phyloP scores from a whole-genome alignment of 2,888 invertebrate species.

The Globia sparganii region DNA sequence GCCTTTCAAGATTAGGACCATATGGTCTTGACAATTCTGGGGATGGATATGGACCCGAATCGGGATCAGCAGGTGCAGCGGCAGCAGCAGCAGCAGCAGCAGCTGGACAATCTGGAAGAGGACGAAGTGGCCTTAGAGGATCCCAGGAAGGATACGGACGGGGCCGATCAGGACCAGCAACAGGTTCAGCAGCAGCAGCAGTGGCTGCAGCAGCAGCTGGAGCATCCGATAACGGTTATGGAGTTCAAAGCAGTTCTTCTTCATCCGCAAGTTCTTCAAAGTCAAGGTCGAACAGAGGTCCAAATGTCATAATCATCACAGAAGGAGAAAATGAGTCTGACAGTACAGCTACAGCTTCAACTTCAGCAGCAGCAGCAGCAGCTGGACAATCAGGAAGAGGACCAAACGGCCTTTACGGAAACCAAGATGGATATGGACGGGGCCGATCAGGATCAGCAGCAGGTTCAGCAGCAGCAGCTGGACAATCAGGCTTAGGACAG shows the following conservation, averaged over 20 bases:
- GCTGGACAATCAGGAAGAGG: neutral
- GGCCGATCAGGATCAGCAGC: neutral
- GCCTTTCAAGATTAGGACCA: neutral
- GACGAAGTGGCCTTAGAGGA: no score
- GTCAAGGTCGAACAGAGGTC: no score
- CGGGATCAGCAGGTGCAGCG: slow-evolving; percentile 8
- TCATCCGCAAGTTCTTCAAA: neutral
- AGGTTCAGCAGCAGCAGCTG: neutral
- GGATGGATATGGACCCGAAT: neutral
- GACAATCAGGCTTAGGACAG: fast-evolving
- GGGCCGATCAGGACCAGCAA: neutral
- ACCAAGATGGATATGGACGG: neutral
- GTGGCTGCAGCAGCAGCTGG: neutral
- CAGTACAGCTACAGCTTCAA: neutral
- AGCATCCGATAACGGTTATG: neutral
- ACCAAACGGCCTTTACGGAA: neutral
- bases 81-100: neutral
- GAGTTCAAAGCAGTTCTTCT: neutral
- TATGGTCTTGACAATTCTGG: no score
- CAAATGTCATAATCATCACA: no score
- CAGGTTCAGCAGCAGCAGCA: neutral
- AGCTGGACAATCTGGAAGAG: neutral
- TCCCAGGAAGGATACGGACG: no score
- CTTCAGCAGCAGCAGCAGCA: neutral
- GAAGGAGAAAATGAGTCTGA: no score